Percentiles rank a stretch among this genome's conserved stretches.
These are phyloP conservation scores for Myotis vivesi DNA, from an alignment of 2,797 vertebrate genomes.

Conservation along the genomic window DNA sequence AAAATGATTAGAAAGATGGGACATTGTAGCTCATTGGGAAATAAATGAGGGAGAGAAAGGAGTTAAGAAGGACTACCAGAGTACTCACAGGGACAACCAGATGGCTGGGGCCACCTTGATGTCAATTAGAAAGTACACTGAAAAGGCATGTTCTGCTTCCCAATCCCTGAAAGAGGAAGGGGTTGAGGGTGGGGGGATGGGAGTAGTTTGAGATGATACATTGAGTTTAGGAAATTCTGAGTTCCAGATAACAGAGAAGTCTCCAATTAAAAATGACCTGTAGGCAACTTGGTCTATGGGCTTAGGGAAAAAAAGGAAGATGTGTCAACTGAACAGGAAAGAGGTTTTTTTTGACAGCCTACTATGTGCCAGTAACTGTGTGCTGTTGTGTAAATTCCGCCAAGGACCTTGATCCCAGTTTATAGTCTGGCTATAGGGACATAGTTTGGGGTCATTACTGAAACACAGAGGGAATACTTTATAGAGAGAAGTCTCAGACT, in stretches of 20 bases:
- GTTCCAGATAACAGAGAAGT: background rate
- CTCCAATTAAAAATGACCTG: background rate
- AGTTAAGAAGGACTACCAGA: background rate
- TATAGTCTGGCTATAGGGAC: background rate
- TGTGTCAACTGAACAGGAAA: background rate
- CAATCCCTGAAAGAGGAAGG: background rate
- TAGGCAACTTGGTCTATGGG: background rate
- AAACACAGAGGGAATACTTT: background rate
- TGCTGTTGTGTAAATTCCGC: background rate
- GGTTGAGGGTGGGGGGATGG: fast-evolving
- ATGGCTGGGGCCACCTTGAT: background rate
- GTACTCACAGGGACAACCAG: background rate
- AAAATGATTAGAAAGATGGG: background rate
- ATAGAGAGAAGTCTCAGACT: background rate
- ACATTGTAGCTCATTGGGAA: background rate
- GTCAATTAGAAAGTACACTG: background rate
- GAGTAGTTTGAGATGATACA: background rate
- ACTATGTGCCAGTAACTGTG: background rate
- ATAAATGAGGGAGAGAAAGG: background rate
- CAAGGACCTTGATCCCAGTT: background rate
- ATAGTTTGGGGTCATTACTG: background rate
- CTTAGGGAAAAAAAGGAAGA: background rate
- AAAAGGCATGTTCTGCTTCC: background rate
- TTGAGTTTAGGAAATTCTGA: background rate
- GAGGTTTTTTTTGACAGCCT: background rate